These are phyloP conservation scores for Lucifuga dentata DNA, from an alignment of 2,113 vertebrate species.

Conservation along the genomic window DNA sequence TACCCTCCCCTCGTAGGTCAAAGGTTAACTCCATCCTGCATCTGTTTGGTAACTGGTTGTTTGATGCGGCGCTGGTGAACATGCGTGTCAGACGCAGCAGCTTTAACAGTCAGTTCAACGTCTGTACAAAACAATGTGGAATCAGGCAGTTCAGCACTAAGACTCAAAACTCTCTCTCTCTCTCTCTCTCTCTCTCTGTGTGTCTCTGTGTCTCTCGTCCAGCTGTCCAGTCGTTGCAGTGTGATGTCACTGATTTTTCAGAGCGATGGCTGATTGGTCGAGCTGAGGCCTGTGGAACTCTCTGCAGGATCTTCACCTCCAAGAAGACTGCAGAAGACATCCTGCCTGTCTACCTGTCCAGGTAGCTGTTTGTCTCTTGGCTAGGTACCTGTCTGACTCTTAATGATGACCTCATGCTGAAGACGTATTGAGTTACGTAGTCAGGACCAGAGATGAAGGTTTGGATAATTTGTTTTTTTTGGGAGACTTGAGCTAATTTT, in stretches of 20 bases:
- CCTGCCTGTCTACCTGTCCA: conserved; percentile 91
- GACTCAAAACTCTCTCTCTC: too few relatives aligned
- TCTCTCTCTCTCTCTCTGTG: too few relatives aligned
- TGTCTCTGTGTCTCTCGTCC: too few relatives aligned
- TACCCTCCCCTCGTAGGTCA: conserved; percentile 90
- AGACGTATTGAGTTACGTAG: too few relatives aligned
- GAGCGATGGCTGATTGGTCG: conserved; percentile 84
- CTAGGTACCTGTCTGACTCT: conserved; percentile 81
- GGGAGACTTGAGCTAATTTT: too few relatives aligned
- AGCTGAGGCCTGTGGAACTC: conserved; percentile 93
- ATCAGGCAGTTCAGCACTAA: too few relatives aligned
- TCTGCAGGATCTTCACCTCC: conserved; percentile 95
- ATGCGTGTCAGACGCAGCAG: conserved; percentile 84
- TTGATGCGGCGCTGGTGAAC: conserved; percentile 94
- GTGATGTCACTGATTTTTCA: conserved; percentile 89
- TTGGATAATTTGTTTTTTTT: too few relatives aligned
- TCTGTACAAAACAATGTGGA: background rate
- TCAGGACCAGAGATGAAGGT: too few relatives aligned
- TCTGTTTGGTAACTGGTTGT: conserved; percentile 94
- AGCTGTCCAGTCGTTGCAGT: too few relatives aligned
- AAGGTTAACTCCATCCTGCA: conserved; percentile 95
- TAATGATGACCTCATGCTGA: too few relatives aligned
- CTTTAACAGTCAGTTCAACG: conserved; percentile 82
- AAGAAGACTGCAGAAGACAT: conserved; percentile 97
- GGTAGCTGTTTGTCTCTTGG: too few relatives aligned